A percentile compares a stretch with the other conserved stretches of the same genome.
Conservation (phyloP, 2,113 vertebrate genomes). For the Guaruba guarouba region DNA sequence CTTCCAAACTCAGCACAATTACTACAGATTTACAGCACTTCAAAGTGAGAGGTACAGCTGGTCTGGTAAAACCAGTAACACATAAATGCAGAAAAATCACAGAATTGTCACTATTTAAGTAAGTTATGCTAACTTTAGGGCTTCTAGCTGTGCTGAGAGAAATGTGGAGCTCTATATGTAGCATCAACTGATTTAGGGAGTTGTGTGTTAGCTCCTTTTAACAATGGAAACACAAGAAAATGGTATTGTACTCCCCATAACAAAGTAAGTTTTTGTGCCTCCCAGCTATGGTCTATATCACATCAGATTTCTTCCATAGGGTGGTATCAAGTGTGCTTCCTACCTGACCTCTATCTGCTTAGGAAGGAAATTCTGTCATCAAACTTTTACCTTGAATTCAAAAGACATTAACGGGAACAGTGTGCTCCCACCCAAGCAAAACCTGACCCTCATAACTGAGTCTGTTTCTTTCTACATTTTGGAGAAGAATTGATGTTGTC, state of each 20-base stretch:
- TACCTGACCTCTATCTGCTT: neutral
- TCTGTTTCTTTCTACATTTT: neutral
- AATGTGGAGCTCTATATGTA: neutral
- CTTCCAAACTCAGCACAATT: neutral
- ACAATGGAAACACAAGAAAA: neutral
- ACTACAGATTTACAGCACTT: constrained; percentile 7
- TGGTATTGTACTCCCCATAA: neutral
- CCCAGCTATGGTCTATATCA: neutral
- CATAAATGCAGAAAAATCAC: neutral
- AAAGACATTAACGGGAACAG: neutral
- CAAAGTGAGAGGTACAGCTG: neutral
- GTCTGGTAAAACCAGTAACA: neutral
- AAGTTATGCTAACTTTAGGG: constrained; percentile 13
- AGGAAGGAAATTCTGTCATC: neutral
- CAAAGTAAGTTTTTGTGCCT: neutral
- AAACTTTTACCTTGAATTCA: neutral
- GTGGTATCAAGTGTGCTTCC: neutral
- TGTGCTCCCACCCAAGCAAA: neutral
- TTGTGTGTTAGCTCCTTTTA: neutral
- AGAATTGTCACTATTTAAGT: constrained; percentile 15
- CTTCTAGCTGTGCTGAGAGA: neutral
- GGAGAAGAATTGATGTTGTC: neutral
- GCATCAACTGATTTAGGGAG: neutral
- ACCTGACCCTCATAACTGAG: neutral
- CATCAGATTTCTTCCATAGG: neutral